Evolutionary conservation across 2,888 invertebrate species (phyloP), one percentile per base, ranked within the genome.

Genomic region (Gasteruption jaculator): DNA sequence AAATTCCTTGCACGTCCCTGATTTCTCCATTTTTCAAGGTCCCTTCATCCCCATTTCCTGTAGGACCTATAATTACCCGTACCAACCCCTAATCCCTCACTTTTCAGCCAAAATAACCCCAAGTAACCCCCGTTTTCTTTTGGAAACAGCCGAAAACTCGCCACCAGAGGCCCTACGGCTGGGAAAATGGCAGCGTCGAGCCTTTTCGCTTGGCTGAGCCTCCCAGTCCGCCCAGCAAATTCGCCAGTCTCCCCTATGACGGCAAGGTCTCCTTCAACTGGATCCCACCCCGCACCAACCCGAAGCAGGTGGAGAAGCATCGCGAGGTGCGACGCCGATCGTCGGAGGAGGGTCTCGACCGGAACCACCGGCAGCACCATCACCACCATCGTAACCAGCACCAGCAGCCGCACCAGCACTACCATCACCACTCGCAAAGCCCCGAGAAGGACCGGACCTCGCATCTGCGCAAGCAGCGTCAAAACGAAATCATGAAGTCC

Each of bases 61-160:
- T n/a, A n/a, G n/a, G n/a, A n/a, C n/a, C n/a, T n/a, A n/a, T n/a
- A n/a, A n/a, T n/a, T n/a, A n/a, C n/a, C n/a, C n/a, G n/a, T n/a
- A n/a, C n/a, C n/a, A n/a, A n/a, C n/a, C n/a, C n/a, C n/a, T n/a
- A n/a, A n/a, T n/a, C n/a, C n/a, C n/a, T n/a, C n/a, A n/a, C n/a
- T n/a, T n/a, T n/a, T n/a, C n/a, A n/a, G n/a, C n/a, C n/a, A n/a
- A n/a, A n/a, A n/a, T n/a, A n/a, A n/a, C n/a, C n/a, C n/a, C n/a
- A n/a, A n/a, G n/a, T n/a, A n/a, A n/a, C n/a, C n/a, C n/a, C n/a
- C n/a, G n/a, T n/a, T n/a, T n/a, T n/a, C n/a, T n/a, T n/a, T n/a
- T n/a, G n/a, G n/a, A n/a, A n/a, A 48, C 72, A 85, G 85, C 85
- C 85, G 21, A 85, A 85, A 75, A 85, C 85, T 25, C 79, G 81